Evolutionary conservation across 2,113 vertebrate species (phyloP).

Genomic region (Centrocercus urophasianus): DNA sequence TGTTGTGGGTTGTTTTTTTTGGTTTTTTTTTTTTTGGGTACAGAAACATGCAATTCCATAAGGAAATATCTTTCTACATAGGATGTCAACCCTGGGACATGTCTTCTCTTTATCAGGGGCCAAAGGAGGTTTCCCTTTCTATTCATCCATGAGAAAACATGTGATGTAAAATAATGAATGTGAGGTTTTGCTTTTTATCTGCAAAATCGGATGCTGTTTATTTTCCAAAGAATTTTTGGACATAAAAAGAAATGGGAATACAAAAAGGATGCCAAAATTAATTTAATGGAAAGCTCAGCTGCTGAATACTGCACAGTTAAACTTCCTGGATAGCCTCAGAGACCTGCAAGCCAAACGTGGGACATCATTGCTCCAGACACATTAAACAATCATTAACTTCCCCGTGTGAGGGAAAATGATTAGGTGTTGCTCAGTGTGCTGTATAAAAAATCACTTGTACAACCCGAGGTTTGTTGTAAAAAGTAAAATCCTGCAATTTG

Average conservation of each 20-base stretch:
- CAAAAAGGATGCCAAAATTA: neutral
- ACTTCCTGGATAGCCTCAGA: neutral
- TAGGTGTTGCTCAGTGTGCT: neutral
- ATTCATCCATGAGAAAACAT: neutral
- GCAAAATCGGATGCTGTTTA: neutral
- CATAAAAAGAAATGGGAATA: neutral
- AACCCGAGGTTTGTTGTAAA: neutral
- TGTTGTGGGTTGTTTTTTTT: neutral
- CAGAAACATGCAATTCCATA: neutral
- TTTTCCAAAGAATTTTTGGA: neutral
- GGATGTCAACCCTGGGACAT: neutral
- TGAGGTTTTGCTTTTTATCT: neutral
- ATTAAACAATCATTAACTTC: constrained; percentile 6
- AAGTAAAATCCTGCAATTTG: neutral
- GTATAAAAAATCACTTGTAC: neutral
- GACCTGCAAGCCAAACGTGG: neutral
- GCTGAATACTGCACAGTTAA: neutral
- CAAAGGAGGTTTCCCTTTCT: neutral
- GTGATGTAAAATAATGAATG: neutral
- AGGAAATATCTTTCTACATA: neutral
- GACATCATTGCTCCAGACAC: neutral
- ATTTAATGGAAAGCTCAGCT: neutral
- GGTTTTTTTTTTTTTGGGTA: neutral
- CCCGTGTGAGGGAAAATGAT: neutral
- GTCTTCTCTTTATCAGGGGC: neutral